phyloP scores from a whole-genome alignment of 2,113 vertebrate genomes.

The Bothrops jararaca region DNA sequence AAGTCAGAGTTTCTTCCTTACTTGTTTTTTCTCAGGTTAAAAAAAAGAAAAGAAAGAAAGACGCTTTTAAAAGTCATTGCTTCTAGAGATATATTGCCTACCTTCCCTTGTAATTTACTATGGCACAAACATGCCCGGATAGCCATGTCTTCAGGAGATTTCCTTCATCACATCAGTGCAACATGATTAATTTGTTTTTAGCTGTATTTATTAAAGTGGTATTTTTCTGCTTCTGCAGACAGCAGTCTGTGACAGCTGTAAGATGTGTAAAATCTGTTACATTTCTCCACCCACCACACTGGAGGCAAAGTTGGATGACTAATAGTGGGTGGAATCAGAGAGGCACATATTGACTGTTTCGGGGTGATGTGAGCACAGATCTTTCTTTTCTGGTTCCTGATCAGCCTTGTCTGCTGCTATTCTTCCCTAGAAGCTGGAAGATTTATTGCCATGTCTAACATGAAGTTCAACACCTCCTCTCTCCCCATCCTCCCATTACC shows the following conservation, averaged over 20 bases:
- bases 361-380: background rate
- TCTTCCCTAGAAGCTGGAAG: background rate
- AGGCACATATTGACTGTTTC: background rate
- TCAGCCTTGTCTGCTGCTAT: background rate
- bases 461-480: background rate
- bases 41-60: background rate
- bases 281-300: background rate
- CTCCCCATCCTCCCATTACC: background rate
- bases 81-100: background rate
- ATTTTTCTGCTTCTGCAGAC: background rate
- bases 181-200: background rate
- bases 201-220: background rate
- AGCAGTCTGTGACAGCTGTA: background rate
- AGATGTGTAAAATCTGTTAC: background rate
- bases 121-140: background rate
- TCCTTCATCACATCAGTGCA: background rate
- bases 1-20: background rate
- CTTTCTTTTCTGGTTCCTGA: background rate
- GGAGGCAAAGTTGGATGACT: background rate
- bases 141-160: background rate
- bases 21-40: background rate
- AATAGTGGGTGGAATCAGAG: background rate
- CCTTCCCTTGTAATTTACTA: background rate
- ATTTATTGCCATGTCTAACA: background rate
- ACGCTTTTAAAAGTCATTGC: background rate